phyloP scores from a whole-genome alignment of 2,113 vertebrate species.

The Solea solea region DNA sequence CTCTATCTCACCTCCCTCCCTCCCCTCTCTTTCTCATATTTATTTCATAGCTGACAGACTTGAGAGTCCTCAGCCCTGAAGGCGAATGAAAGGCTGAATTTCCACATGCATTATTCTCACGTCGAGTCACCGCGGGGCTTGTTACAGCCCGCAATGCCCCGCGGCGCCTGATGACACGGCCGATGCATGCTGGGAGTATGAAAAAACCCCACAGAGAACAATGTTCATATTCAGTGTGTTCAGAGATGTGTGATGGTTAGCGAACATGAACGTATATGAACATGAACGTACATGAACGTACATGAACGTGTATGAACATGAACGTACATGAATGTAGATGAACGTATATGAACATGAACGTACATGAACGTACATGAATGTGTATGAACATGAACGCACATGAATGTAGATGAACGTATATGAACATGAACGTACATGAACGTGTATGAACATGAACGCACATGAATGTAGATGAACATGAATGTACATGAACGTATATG shows the following conservation, averaged over 20 bases:
- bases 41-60: conserved; percentile 74
- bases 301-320: neutral
- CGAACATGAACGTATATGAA: neutral
- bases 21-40: conserved; percentile 65
- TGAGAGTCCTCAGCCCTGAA: conserved; percentile 47
- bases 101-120: conserved; percentile 77
- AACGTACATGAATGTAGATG: neutral
- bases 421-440: no score
- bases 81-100: conserved; percentile 78
- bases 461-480: no score
- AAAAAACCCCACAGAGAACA: neutral
- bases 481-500: no score
- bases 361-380: no score
- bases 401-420: no score
- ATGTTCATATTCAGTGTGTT: neutral
- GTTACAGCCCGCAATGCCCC: conserved; percentile 10
- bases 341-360: no score
- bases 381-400: no score
- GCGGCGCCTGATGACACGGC: neutral
- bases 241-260: no score
- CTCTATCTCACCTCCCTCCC: neutral
- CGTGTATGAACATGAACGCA: no score
- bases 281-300: neutral
- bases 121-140: conserved; percentile 36
- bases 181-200: neutral